These are phyloP conservation scores for Rhabdornis inornatus DNA, from an alignment of 2,113 vertebrate species.

Conservation along the genomic window DNA sequence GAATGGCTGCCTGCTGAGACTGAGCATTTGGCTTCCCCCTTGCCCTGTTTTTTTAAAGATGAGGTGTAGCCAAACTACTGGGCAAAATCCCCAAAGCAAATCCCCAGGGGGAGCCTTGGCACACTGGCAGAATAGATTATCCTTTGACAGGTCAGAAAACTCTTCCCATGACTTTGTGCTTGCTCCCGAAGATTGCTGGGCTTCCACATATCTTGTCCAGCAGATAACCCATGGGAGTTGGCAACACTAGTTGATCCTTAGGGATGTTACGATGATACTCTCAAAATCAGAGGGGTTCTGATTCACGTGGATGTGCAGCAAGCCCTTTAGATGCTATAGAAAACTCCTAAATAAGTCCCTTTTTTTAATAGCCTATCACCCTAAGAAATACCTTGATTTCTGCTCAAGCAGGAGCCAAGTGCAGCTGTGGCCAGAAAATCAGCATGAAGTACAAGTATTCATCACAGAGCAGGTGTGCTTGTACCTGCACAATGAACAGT, in stretches of 20 bases:
- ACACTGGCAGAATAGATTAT: not conserved
- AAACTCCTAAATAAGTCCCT: not conserved
- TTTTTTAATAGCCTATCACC: not conserved
- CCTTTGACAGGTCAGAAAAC: not conserved
- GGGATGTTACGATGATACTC: not conserved
- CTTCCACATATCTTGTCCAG: not conserved
- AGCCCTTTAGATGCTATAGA: not conserved
- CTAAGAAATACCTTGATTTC: not conserved
- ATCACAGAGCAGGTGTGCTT: not conserved
- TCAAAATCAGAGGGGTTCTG: not conserved
- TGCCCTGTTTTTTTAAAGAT: not conserved
- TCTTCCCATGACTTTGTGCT: not conserved
- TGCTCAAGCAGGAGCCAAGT: not conserved
- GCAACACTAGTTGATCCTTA: not conserved
- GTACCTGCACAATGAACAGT: not conserved
- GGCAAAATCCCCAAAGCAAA: not conserved
- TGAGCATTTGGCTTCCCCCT: not conserved
- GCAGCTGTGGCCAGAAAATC: not conserved
- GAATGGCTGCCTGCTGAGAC: not conserved
- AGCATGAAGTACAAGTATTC: not conserved
- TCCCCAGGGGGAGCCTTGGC: not conserved
- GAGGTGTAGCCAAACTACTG: not conserved
- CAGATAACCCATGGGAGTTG: not conserved
- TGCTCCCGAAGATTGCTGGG: not conserved
- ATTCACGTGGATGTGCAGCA: not conserved